A percentile compares a stretch with the other conserved stretches of the same genome.
phyloP scores from a whole-genome alignment of 2,888 invertebrate species.

The Gonocerus acuteangulatus region DNA sequence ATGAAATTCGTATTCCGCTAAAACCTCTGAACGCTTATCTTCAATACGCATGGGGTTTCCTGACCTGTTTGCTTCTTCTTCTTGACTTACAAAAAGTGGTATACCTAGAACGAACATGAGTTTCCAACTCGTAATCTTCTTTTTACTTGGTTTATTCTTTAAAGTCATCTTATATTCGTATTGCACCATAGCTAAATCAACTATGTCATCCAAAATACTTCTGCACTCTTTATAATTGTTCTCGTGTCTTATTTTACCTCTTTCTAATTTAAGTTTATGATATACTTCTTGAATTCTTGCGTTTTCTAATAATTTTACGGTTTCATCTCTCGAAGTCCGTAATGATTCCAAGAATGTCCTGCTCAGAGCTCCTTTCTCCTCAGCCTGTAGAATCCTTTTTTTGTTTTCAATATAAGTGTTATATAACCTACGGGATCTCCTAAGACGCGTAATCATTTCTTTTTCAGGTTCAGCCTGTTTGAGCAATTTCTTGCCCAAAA shows the following conservation, averaged over 20 bases:
- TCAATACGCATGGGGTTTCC: background rate
- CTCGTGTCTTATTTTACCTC: constrained; percentile 47
- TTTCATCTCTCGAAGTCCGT: no score
- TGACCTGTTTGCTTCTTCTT: background rate
- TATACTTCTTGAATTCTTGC: constrained; percentile 45
- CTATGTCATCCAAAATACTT: constrained; percentile 50
- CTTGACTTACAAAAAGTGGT: constrained; percentile 47
- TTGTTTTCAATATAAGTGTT: constrained; percentile 51
- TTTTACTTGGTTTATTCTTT: background rate
- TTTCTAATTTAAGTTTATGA: constrained; percentile 50
- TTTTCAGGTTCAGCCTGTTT: constrained; percentile 59
- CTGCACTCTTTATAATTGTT: constrained; percentile 49
- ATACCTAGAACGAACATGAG: constrained; percentile 50
- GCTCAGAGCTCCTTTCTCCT: background rate
- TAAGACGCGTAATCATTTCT: constrained; percentile 55
- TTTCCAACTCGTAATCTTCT: constrained; percentile 49
- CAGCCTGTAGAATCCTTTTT: constrained; percentile 46
- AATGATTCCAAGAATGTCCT: constrained; percentile 42
- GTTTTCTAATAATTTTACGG: background rate
- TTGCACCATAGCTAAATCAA: constrained; percentile 48
- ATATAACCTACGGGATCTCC: constrained; percentile 54
- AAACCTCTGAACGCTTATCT: constrained; percentile 41
- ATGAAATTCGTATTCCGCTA: constrained; percentile 51
- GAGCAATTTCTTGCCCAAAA: constrained; percentile 51
- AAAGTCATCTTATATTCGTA: background rate